A percentile compares a stretch with the other conserved stretches of the same genome.
These are phyloP conservation scores for Nemotelus nigrinus DNA, from an alignment of 2,888 invertebrate species.

Conservation along the genomic window DNA sequence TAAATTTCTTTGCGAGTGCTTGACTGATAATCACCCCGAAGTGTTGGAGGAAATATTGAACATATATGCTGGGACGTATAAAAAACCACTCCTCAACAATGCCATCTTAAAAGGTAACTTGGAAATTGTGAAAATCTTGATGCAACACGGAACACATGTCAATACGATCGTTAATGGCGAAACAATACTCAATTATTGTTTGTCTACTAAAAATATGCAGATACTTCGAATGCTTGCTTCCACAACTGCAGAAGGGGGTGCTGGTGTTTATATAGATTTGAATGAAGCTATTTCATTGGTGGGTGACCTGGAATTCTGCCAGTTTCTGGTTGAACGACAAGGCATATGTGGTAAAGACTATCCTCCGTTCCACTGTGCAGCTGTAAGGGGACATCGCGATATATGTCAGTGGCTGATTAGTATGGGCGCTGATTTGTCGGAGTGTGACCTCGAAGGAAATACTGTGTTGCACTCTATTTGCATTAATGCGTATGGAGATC, in stretches of 20 bases:
- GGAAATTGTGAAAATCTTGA: background rate
- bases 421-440: background rate
- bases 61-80: background rate
- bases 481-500: background rate
- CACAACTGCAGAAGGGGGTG: constrained; percentile 8
- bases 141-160: background rate
- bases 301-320: constrained; percentile 13
- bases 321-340: background rate
- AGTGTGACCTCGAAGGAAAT: background rate
- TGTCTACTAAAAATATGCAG: too few species aligned
- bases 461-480: constrained; percentile 1
- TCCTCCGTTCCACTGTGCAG: constrained; percentile 8
- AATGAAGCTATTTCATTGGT: background rate
- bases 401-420: background rate
- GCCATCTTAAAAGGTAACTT: background rate
- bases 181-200: too few species aligned
- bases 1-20: background rate
- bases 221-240: too few species aligned
- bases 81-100: background rate
- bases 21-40: background rate
- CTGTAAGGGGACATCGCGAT: background rate
- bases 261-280: constrained; percentile 1
- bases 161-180: background rate
- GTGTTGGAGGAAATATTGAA: background rate
- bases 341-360: too few species aligned